Evolutionary conservation across 2,113 vertebrate genomes (phyloP), one percentile per base, ranked within the genome.

Genomic region (Odontesthes bonariensis): DNA sequence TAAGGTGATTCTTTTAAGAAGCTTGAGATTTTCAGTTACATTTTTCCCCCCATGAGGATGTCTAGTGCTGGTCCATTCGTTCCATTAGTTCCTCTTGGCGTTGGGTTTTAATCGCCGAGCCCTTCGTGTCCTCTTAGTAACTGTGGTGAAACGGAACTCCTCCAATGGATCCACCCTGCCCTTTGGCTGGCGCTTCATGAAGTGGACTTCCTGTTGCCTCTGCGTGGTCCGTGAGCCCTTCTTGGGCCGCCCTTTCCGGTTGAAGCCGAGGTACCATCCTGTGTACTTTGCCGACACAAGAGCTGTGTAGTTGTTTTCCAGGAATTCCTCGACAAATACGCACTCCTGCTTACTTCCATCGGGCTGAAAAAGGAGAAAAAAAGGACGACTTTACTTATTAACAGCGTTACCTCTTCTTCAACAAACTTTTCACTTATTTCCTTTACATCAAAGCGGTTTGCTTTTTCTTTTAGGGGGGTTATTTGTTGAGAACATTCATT

Each of bases 241-340:
- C 71, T 94, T 95, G 61, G 95, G 94, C 79, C 88, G 84, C 1
- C 94, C 95, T 76, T 93, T 94, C 67, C 94, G 86, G 88, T 95
- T 95, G 89, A 95, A 95, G 67, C 95, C 95, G 6, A 95, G 92
- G 91, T 95, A 95, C 94, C 95, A 95, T 67, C 93, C 95, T 89
- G 92, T 94, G 91, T 95, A 95, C 88, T 94, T 93, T 79, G 95
- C 95, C 2, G 95, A 95, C 75, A 95, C 92, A 0, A 95, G 90
- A 0, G 95, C 95, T 0, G 94, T 95, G 90, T 95, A 95, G 93
- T 95, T 95, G 89, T 95, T 95, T 81, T 95, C 95, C 87, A 95
- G 84, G 85, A 95, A 94, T 86, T 95, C 95, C 86, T 95, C 95
- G 27, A 95, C 91, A 35, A 95, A 95, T 51, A 95, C 94, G 16